These are phyloP conservation scores for Eupithecia vulgata DNA, from an alignment of 2,888 invertebrate species.

Conservation along the genomic window DNA sequence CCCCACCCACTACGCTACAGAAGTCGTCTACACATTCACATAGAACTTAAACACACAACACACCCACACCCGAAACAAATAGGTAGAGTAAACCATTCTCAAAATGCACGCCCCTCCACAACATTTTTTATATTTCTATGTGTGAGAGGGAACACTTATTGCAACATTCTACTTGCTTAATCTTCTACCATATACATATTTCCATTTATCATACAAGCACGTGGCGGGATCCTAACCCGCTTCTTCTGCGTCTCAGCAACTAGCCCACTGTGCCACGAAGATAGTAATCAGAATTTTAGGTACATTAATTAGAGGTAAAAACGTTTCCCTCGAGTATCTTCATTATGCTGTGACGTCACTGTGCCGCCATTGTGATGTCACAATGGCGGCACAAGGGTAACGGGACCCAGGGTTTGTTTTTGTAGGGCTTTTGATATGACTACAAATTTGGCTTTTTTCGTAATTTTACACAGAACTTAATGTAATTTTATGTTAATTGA, in stretches of 20 bases:
- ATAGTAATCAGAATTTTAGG: neutral
- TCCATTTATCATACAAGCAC: neutral
- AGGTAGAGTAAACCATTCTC: no score
- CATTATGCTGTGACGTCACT: conserved; percentile 10
- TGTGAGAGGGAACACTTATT: no score
- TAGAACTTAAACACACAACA: neutral
- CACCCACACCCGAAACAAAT: neutral
- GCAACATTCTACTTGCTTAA: no score
- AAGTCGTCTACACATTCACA: no score
- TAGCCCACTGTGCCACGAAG: neutral
- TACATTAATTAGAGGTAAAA: conserved; percentile 26
- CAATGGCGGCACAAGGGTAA: neutral
- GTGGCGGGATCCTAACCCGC: neutral
- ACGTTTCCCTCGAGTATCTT: conserved; percentile 8
- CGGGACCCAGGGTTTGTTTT: neutral
- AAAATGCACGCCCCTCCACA: no score
- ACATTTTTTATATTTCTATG: no score
- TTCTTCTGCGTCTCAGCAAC: neutral
- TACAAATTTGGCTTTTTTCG: neutral
- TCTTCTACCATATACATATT: no score
- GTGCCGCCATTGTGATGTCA: neutral
- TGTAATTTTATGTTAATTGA: neutral
- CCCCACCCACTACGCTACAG: no score
- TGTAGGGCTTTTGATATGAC: neutral
- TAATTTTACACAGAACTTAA: neutral